Evolutionary conservation across 2,888 invertebrate species (phyloP).

Genomic region (Chouioia cunea): DNA sequence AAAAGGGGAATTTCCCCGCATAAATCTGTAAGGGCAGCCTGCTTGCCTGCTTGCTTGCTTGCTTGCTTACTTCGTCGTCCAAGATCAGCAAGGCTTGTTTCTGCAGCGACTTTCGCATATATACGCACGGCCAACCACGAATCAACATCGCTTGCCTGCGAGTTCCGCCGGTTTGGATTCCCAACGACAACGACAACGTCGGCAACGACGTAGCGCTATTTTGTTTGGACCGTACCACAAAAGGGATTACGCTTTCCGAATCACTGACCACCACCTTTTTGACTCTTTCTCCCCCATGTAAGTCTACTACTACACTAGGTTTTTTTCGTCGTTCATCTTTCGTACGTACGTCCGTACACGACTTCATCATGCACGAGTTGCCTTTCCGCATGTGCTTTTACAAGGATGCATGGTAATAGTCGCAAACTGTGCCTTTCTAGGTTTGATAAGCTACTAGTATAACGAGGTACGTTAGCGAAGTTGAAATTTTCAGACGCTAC

Average conservation of each 20-base stretch:
- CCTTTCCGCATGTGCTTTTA: neutral
- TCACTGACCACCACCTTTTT: slow-evolving; percentile 49
- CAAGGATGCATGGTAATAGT: slow-evolving; percentile 25
- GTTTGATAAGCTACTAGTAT: slow-evolving; percentile 6
- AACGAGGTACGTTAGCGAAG: too few species aligned
- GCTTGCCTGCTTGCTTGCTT: neutral
- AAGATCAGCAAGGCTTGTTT: slow-evolving; percentile 39
- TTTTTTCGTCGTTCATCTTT: neutral
- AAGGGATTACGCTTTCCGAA: slow-evolving; percentile 60
- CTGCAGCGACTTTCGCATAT: slow-evolving; percentile 40
- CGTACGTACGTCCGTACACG: neutral
- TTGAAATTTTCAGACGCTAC: too few species aligned
- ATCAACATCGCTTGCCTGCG: slow-evolving; percentile 44
- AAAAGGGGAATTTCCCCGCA: slow-evolving; percentile 35
- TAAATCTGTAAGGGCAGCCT: slow-evolving; percentile 31
- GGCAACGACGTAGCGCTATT: slow-evolving; percentile 47
- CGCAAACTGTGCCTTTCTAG: slow-evolving; percentile 28
- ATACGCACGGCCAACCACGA: slow-evolving; percentile 51
- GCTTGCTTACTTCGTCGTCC: neutral
- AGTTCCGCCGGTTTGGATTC: slow-evolving; percentile 41
- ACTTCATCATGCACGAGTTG: neutral
- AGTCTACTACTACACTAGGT: neutral
- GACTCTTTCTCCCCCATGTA: slow-evolving; percentile 26
- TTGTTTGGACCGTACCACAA: slow-evolving; percentile 56
- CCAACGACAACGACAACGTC: slow-evolving; percentile 9